Conservation (phyloP, 2,113 vertebrate species). For the Saccopteryx bilineata region DNA sequence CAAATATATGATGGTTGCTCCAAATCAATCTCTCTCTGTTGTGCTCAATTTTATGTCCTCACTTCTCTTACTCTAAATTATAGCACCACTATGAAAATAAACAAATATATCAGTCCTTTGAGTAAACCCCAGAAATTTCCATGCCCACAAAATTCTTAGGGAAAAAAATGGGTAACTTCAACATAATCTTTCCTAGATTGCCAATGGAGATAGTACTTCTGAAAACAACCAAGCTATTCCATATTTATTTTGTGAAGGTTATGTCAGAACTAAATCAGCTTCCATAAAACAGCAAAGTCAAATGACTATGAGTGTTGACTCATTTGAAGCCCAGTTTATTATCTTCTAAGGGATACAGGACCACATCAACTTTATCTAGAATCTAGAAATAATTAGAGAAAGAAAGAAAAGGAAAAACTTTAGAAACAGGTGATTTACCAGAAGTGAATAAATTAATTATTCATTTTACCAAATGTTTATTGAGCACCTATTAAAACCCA, state of each 20-base stretch:
- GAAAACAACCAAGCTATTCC: not conserved
- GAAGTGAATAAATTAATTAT: constrained; percentile 22
- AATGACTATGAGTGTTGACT: not conserved
- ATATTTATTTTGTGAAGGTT: not conserved
- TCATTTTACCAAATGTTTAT: constrained; percentile 5
- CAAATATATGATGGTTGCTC: not conserved
- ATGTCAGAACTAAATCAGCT: not conserved
- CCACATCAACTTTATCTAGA: not conserved
- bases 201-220: not conserved
- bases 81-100: not conserved
- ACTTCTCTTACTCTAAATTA: not conserved
- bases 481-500: not conserved
- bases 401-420: not conserved
- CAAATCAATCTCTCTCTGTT: not conserved
- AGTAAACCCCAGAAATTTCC: not conserved
- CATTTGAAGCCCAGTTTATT: not conserved
- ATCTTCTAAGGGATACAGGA: not conserved
- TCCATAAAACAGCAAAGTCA: not conserved
- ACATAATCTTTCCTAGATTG: not conserved
- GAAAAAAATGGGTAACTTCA: not conserved
- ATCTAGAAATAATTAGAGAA: not conserved
- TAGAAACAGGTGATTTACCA: not conserved
- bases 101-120: not conserved
- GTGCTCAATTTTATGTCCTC: not conserved
- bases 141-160: not conserved